These are phyloP conservation scores for Smittia aterrima DNA, from an alignment of 2,888 invertebrate genomes.

Conservation along the genomic window DNA sequence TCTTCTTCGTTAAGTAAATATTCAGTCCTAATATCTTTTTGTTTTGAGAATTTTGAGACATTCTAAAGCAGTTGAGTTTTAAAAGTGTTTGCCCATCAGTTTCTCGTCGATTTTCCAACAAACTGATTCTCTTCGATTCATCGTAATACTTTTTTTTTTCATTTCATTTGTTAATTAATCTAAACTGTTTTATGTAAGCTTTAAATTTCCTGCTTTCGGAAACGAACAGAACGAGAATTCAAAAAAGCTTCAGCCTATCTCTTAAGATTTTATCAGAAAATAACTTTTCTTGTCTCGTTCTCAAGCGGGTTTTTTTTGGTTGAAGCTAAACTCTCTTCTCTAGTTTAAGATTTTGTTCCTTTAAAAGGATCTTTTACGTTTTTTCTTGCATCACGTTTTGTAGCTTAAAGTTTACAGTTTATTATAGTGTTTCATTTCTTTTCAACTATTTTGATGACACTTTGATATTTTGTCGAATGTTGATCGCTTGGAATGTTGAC, in stretches of 20 bases:
- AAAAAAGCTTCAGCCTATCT: too few species aligned
- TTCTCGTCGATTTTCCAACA: not conserved
- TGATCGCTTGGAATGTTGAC: slow-evolving; percentile 20
- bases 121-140: not conserved
- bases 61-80: not conserved
- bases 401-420: slow-evolving; percentile 7
- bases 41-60: not conserved
- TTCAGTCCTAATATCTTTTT: slow-evolving; percentile 9
- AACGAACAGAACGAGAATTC: too few species aligned
- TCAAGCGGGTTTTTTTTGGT: not conserved
- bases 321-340: not conserved
- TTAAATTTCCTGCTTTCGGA: not conserved
- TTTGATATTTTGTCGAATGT: slow-evolving; percentile 11
- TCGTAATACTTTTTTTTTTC: slow-evolving; percentile 3
- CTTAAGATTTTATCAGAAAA: not conserved
- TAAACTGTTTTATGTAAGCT: not conserved
- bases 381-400: not conserved
- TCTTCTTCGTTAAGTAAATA: slow-evolving; percentile 3
- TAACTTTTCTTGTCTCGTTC: not conserved
- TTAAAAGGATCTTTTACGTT: not conserved
- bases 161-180: not conserved
- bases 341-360: not conserved
- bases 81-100: not conserved
- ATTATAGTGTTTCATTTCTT: not conserved
- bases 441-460: not conserved